Evolutionary conservation across 1,140 invertebrate species (phyloP).

Genomic region (Heliothis subflexa): DNA sequence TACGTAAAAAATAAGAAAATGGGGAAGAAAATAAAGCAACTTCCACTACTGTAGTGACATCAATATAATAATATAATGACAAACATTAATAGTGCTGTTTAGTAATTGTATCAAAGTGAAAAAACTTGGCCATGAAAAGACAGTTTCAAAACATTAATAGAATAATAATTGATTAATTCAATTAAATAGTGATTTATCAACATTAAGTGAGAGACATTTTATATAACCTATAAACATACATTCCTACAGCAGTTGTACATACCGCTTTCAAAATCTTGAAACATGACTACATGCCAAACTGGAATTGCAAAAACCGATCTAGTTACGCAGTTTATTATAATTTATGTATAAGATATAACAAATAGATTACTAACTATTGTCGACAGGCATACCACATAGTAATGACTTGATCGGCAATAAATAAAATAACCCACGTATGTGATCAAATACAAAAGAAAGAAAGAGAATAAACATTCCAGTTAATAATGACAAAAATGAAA

Average conservation of each 20-base stretch:
- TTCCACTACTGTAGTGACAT: too few species aligned
- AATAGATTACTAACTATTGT: conserved; percentile 31
- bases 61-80: too few species aligned
- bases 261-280: conserved; percentile 31
- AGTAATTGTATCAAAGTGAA: too few species aligned
- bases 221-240: conserved; percentile 20
- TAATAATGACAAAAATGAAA: background rate
- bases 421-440: background rate
- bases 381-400: conserved; percentile 1
- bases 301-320: conserved; percentile 32
- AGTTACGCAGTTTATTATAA: conserved; percentile 31
- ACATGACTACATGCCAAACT: conserved; percentile 25
- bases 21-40: too few species aligned
- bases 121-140: too few species aligned
- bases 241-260: conserved; percentile 3
- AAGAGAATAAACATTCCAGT: background rate
- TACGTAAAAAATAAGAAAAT: too few species aligned
- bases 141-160: too few species aligned
- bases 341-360: conserved; percentile 35
- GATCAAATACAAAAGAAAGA: background rate
- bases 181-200: too few species aligned
- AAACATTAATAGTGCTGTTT: too few species aligned
- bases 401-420: background rate
- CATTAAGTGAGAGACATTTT: conserved; percentile 8
- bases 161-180: too few species aligned